Conservation (phyloP, 2,888 invertebrate genomes). For the Stictocephala bisonia region DNA sequence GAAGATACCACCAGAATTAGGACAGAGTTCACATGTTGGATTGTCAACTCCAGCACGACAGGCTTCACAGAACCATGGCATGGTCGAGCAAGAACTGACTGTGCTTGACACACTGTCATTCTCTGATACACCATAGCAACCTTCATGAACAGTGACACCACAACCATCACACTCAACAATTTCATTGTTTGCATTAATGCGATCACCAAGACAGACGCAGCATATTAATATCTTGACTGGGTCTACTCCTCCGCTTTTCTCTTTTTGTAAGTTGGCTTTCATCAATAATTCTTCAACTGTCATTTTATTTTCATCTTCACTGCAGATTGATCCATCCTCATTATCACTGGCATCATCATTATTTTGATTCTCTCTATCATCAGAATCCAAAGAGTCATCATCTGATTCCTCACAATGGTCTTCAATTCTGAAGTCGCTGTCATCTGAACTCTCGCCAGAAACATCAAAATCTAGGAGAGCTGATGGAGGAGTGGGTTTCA, state of each 20-base stretch:
- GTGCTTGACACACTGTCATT: slow-evolving; percentile 90
- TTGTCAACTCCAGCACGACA: slow-evolving; percentile 91
- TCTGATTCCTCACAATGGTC: slow-evolving; percentile 84
- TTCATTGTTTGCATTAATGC: slow-evolving; percentile 93
- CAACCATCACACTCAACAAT: slow-evolving; percentile 98
- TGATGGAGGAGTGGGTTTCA: slow-evolving; percentile 80
- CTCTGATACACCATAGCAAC: slow-evolving; percentile 95
- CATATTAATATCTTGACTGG: slow-evolving; percentile 84
- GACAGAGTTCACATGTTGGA: slow-evolving; percentile 95
- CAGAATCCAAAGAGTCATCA: slow-evolving; percentile 75
- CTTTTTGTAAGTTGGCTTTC: slow-evolving; percentile 28
- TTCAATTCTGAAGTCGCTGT: slow-evolving; percentile 93
- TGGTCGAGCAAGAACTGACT: slow-evolving; percentile 93
- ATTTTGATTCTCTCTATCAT: slow-evolving; percentile 64
- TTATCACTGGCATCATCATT: slow-evolving; percentile 52
- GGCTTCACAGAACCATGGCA: slow-evolving; percentile 99
- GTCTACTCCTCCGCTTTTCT: slow-evolving; percentile 61
- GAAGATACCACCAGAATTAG: slow-evolving; percentile 89
- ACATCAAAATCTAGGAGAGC: slow-evolving; percentile 82
- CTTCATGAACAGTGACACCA: slow-evolving; percentile 96
- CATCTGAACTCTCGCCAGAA: slow-evolving; percentile 88
- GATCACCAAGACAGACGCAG: slow-evolving; percentile 92
- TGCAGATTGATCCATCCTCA: slow-evolving; percentile 37
- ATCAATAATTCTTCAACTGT: slow-evolving; percentile 17
- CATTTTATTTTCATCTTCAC: slow-evolving; percentile 27